Evolutionary conservation across 2,797 vertebrate genomes (phyloP).

Genomic region (Etheostoma nigrum): DNA sequence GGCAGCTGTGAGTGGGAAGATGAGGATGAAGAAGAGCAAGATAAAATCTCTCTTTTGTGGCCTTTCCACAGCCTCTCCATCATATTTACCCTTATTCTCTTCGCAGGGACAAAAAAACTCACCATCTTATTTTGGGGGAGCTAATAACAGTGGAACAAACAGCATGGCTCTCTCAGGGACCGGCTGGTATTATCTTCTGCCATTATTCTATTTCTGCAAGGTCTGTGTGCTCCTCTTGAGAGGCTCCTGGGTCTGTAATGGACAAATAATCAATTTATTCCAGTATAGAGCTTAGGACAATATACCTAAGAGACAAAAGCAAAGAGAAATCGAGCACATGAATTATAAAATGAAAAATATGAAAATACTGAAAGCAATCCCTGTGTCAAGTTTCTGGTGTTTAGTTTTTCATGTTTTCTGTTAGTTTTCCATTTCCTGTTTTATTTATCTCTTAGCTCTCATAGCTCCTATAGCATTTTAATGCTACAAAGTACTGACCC

Average conservation of each 20-base stretch:
- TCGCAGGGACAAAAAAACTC: constrained; percentile 26
- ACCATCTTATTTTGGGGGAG: constrained; percentile 46
- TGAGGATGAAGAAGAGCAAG: constrained; percentile 61
- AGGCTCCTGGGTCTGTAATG: constrained; percentile 49
- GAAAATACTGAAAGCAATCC: too few species aligned
- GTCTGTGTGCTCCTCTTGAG: constrained; percentile 49
- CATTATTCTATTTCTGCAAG: constrained; percentile 68
- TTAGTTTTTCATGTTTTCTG: too few species aligned
- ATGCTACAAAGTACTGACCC: too few species aligned
- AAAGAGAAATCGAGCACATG: background rate
- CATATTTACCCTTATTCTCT: constrained; percentile 45
- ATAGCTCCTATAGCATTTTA: too few species aligned
- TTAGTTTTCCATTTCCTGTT: too few species aligned
- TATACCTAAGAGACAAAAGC: constrained; percentile 23
- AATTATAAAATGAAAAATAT: background rate
- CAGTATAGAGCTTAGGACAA: constrained; percentile 14
- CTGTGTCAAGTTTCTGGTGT: too few species aligned
- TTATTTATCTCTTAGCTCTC: too few species aligned
- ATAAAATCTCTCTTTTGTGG: constrained; percentile 65
- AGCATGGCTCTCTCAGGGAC: constrained; percentile 52
- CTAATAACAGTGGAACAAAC: constrained; percentile 69
- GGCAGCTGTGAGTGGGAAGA: constrained; percentile 75
- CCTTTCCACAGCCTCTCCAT: constrained; percentile 44
- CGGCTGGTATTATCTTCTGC: constrained; percentile 61
- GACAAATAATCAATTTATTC: constrained; percentile 76